phyloP scores from a whole-genome alignment of 2,888 invertebrate species.

The Tiliacea aurago region DNA sequence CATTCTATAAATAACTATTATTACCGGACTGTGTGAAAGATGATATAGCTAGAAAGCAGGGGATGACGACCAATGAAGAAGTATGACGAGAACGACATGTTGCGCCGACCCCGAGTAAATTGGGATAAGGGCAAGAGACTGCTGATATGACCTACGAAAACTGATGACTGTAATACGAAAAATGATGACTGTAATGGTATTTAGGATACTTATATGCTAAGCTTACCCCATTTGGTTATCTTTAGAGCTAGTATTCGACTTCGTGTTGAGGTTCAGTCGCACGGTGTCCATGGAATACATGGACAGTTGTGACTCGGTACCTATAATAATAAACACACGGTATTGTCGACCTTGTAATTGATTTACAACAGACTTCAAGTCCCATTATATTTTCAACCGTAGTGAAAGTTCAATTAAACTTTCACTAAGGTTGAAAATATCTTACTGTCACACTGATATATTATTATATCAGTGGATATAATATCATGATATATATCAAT shows the following conservation, averaged over 20 bases:
- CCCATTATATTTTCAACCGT: no score
- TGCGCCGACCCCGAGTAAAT: no score
- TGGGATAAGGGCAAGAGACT: not conserved
- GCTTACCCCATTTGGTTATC: slow-evolving; percentile 70
- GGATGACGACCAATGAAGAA: no score
- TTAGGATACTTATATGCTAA: not conserved
- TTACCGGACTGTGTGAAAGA: not conserved
- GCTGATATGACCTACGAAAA: not conserved
- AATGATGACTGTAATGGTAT: not conserved
- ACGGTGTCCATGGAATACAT: slow-evolving; percentile 83
- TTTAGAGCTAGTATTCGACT: slow-evolving; percentile 66
- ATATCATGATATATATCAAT: no score
- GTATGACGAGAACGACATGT: no score
- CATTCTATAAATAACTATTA: not conserved
- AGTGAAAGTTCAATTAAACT: no score
- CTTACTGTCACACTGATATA: no score
- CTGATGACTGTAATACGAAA: no score
- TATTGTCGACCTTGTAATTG: not conserved
- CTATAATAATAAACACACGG: slow-evolving; percentile 19
- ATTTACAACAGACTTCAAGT: no score
- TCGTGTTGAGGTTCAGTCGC: slow-evolving; percentile 67
- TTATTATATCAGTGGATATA: no score
- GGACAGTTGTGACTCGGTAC: slow-evolving; percentile 72
- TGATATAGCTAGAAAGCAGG: no score
- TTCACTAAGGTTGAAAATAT: not conserved